Conservation (phyloP, 2,888 invertebrate species). For the Colletes collaris region DNA sequence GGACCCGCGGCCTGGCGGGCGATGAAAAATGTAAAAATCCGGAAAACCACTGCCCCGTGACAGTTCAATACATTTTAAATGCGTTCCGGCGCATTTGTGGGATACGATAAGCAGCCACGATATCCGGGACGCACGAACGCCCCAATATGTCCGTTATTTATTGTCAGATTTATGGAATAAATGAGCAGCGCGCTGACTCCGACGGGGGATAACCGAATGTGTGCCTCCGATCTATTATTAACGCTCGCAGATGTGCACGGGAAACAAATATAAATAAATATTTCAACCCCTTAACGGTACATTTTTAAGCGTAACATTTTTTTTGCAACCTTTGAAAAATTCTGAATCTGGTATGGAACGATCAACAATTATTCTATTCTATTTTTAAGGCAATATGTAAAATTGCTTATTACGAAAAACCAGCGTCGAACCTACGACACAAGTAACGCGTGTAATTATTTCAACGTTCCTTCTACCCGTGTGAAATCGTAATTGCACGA, state of each 20-base stretch:
- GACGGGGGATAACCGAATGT: slow-evolving; percentile 36
- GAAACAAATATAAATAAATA: slow-evolving; percentile 8
- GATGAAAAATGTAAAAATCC: slow-evolving; percentile 83
- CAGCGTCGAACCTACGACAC: too few species aligned
- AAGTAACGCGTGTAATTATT: too few species aligned
- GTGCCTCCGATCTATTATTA: slow-evolving; percentile 70
- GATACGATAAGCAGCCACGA: slow-evolving; percentile 74
- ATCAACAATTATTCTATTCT: too few species aligned
- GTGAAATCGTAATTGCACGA: too few species aligned
- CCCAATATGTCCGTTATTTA: slow-evolving; percentile 81
- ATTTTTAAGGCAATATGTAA: too few species aligned
- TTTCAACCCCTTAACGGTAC: too few species aligned
- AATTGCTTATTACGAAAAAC: too few species aligned
- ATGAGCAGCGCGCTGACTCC: slow-evolving; percentile 69
- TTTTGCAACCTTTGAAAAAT: too few species aligned
- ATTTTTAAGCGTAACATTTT: too few species aligned
- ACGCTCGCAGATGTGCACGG: slow-evolving; percentile 41
- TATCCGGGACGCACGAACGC: slow-evolving; percentile 34
- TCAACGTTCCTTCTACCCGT: too few species aligned
- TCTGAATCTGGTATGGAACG: too few species aligned
- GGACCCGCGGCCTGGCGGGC: slow-evolving; percentile 59
- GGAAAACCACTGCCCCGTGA: slow-evolving; percentile 79
- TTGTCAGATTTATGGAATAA: slow-evolving; percentile 83
- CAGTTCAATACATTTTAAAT: slow-evolving; percentile 83
- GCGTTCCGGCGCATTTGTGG: slow-evolving; percentile 82